Percentiles rank a stretch among this genome's conserved stretches.
Evolutionary conservation across 2,888 invertebrate species (phyloP).

Genomic region (Antheraea assamensis): DNA sequence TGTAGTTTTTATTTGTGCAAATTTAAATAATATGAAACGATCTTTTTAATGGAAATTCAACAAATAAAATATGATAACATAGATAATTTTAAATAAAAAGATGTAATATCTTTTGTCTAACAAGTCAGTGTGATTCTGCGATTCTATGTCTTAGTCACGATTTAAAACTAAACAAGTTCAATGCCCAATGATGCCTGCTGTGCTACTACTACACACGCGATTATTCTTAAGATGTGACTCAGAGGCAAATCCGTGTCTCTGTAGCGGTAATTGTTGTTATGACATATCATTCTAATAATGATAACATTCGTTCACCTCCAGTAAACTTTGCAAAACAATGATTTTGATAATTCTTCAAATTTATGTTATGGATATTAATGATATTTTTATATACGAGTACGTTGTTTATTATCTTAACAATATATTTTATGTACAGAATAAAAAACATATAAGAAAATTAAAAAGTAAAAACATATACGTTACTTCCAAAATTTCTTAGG

Average conservation of each 20-base stretch:
- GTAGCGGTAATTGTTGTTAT: constrained; percentile 28
- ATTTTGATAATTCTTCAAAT: neutral
- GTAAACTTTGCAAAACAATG: constrained; percentile 18
- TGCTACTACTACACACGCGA: constrained; percentile 8
- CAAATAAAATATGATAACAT: neutral
- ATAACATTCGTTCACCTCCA: constrained; percentile 20
- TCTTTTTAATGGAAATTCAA: neutral
- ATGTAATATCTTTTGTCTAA: neutral
- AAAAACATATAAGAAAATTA: no score
- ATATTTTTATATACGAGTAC: neutral
- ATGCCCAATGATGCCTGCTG: constrained; percentile 11
- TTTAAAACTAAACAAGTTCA: constrained; percentile 16
- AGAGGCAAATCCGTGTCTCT: constrained; percentile 16
- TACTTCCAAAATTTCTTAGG: no score
- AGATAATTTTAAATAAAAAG: neutral
- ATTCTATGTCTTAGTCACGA: constrained; percentile 11
- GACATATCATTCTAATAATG: constrained; percentile 31
- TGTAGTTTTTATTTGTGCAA: neutral
- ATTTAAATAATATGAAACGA: neutral
- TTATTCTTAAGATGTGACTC: constrained; percentile 20
- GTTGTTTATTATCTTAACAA: neutral
- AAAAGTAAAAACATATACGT: no score
- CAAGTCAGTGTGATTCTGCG: constrained; percentile 2
- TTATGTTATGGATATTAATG: neutral
- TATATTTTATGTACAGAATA: no score